A percentile compares a stretch with the other conserved stretches of the same genome.
phyloP scores from a whole-genome alignment of 1,140 invertebrate genomes.

The Trinorchestia longiramus region DNA sequence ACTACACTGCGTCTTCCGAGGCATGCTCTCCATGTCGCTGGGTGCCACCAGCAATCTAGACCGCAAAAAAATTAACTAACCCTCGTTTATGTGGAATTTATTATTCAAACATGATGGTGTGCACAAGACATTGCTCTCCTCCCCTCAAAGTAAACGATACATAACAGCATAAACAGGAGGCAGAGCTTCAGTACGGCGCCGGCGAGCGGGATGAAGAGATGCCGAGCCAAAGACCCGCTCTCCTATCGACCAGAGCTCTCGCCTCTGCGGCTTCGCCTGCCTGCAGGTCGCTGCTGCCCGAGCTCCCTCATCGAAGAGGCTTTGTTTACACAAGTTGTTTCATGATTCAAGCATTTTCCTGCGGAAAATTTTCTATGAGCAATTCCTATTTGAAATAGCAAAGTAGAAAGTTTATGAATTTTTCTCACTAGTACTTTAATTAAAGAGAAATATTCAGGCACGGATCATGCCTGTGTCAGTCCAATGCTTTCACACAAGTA shows the following conservation, averaged over 20 bases:
- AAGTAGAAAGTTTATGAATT: background rate
- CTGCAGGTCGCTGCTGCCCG: background rate
- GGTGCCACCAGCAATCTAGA: background rate
- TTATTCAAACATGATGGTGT: conserved; percentile 4
- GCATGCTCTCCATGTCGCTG: background rate
- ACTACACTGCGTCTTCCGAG: background rate
- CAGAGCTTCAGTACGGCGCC: conserved; percentile 31
- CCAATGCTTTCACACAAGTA: too few relatives aligned
- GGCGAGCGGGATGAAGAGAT: conserved; percentile 42
- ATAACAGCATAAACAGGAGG: conserved; percentile 50
- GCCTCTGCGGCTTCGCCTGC: too few relatives aligned
- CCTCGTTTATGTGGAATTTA: background rate
- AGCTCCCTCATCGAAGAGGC: background rate
- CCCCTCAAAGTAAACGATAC: conserved; percentile 54
- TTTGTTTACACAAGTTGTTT: background rate
- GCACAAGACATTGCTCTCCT: conserved; percentile 42
- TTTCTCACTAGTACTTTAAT: background rate
- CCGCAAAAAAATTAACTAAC: background rate
- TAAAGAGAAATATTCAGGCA: background rate
- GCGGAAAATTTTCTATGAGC: background rate
- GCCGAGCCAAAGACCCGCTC: background rate
- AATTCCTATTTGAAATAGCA: background rate
- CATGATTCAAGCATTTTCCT: background rate
- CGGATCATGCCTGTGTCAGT: too few relatives aligned
- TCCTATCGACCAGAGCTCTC: background rate